These are phyloP conservation scores for Gnathonemus longibarbis DNA, from an alignment of 2,113 vertebrate species.

Conservation along the genomic window DNA sequence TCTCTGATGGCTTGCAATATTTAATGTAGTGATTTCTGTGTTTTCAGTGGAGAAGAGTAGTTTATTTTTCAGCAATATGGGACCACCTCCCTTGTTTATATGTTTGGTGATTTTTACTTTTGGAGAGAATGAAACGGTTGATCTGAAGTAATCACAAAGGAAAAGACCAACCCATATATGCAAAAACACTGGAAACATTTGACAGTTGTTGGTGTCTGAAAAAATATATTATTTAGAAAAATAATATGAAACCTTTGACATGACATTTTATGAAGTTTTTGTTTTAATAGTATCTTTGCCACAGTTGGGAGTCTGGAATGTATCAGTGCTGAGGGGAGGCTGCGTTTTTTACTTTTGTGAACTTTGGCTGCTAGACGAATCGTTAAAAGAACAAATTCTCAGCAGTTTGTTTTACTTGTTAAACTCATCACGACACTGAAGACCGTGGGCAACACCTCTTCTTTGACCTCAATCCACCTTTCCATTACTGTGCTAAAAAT, in stretches of 20 bases:
- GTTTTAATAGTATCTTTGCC: conserved; percentile 50
- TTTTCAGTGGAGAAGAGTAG: neutral
- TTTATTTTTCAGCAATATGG: neutral
- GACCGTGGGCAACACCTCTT: neutral
- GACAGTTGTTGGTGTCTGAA: conserved; percentile 43
- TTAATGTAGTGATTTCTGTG: neutral
- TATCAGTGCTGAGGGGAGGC: neutral
- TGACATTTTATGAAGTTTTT: conserved; percentile 32
- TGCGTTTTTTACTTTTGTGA: neutral
- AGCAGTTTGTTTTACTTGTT: neutral
- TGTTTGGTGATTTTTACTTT: neutral
- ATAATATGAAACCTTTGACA: conserved; percentile 34
- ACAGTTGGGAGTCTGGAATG: conserved; percentile 18
- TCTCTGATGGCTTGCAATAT: neutral
- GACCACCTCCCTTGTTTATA: neutral
- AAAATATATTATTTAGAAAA: conserved; percentile 29
- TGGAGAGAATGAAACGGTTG: neutral
- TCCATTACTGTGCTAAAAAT: neutral
- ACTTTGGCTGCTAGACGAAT: neutral
- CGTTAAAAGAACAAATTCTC: neutral
- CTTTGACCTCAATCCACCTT: neutral
- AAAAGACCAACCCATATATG: neutral
- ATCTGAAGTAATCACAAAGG: neutral
- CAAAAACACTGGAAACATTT: neutral
- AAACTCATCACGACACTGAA: neutral